These are phyloP conservation scores for Anarhynchus alexandrinus DNA, from an alignment of 2,113 vertebrate species.

Conservation along the genomic window DNA sequence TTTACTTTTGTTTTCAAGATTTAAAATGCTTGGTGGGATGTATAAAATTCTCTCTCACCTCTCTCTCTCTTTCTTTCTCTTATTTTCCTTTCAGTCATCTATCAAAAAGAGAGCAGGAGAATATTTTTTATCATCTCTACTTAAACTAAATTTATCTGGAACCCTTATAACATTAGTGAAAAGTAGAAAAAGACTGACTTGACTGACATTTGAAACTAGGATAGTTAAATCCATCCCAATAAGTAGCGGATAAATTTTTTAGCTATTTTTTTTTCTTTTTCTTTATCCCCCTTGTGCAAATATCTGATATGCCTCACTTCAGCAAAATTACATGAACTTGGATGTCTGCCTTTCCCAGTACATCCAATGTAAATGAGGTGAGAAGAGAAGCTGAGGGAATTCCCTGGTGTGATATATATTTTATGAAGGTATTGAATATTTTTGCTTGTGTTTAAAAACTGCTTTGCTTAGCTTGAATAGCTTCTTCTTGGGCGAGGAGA, in stretches of 20 bases:
- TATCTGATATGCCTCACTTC: background rate
- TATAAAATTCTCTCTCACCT: background rate
- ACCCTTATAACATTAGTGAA: background rate
- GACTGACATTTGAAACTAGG: background rate
- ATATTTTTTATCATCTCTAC: background rate
- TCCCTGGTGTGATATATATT: background rate
- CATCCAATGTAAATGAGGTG: background rate
- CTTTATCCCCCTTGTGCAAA: background rate
- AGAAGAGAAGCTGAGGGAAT: background rate
- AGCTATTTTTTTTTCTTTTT: background rate
- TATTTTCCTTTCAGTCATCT: background rate
- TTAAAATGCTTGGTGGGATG: background rate
- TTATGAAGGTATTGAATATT: background rate
- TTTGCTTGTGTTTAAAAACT: background rate
- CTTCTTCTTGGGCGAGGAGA: background rate
- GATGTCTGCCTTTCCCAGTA: background rate
- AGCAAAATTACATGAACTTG: background rate
- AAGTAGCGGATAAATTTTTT: background rate
- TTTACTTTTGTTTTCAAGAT: background rate
- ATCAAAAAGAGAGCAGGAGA: background rate
- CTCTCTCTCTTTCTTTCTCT: no score
- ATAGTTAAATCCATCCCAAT: background rate
- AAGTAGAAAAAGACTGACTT: background rate
- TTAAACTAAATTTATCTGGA: background rate
- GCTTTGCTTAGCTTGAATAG: background rate